Evolutionary conservation across 2,888 invertebrate species (phyloP).

Genomic region (Fragum fragum): DNA sequence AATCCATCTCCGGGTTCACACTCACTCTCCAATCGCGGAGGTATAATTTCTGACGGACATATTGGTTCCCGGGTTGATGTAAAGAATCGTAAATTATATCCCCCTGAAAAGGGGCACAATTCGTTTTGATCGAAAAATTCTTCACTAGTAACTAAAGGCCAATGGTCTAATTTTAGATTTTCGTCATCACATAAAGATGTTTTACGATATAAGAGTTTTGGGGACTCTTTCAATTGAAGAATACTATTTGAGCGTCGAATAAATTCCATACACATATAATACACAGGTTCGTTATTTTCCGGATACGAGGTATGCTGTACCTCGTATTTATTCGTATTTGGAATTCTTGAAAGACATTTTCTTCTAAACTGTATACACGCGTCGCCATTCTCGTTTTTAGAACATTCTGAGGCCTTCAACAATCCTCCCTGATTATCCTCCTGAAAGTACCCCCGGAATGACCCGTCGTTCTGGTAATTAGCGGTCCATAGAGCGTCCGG

Average conservation of each 20-base stretch:
- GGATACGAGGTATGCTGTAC: conserved; percentile 64
- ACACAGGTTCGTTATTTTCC: conserved; percentile 39
- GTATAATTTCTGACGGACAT: conserved; percentile 63
- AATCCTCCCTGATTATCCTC: conserved; percentile 36
- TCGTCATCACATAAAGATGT: conserved; percentile 73
- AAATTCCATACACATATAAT: conserved; percentile 81
- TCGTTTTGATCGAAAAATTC: conserved; percentile 60
- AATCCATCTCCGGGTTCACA: conserved; percentile 81
- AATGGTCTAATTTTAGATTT: conserved; percentile 76
- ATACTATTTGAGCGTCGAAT: conserved; percentile 76
- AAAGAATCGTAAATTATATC: conserved; percentile 67
- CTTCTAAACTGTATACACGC: conserved; percentile 52
- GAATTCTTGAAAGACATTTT: conserved; percentile 67
- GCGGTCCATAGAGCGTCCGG: conserved; percentile 44
- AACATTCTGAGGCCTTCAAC: conserved; percentile 49
- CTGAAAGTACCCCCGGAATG: conserved; percentile 59
- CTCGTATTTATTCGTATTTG: conserved; percentile 72
- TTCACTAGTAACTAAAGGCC: conserved; percentile 77
- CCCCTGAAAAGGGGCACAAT: conserved; percentile 71
- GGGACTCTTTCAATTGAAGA: conserved; percentile 78
- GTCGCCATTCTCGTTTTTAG: conserved; percentile 25
- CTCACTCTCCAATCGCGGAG: conserved; percentile 80
- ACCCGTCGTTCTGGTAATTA: conserved; percentile 41
- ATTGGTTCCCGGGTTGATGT: conserved; percentile 52
- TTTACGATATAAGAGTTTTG: conserved; percentile 45